Percentiles rank a stretch among this genome's conserved stretches.
Conservation (phyloP, 2,888 invertebrate genomes). For the Drosophila maculinotata region DNA sequence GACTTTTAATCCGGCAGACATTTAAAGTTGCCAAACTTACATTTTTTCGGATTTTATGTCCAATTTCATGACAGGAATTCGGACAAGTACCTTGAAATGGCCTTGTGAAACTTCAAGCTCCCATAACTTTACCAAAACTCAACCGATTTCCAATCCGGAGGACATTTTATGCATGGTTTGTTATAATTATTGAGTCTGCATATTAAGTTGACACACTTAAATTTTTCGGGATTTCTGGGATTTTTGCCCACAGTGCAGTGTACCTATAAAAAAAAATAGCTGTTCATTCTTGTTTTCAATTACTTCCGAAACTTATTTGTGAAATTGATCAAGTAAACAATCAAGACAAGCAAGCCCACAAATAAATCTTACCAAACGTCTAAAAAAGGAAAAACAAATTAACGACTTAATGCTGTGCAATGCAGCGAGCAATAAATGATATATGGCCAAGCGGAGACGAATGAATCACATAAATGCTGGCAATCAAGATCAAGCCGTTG, state of each 20-base stretch:
- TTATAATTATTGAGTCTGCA: no score
- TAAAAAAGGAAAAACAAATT: slow-evolving; percentile 19
- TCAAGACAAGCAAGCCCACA: slow-evolving; percentile 24
- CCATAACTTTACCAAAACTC: no score
- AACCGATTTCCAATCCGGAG: no score
- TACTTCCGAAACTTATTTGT: slow-evolving; percentile 35
- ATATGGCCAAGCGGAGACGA: slow-evolving; percentile 21
- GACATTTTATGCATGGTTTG: no score
- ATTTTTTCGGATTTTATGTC: no score
- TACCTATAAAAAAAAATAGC: slow-evolving; percentile 1
- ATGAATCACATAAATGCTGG: slow-evolving; percentile 45
- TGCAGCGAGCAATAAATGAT: neutral
- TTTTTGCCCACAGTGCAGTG: neutral
- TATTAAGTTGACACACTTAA: no score
- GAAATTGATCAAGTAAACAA: slow-evolving; percentile 27
- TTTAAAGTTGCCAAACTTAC: no score
- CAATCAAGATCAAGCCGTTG: slow-evolving; percentile 34
- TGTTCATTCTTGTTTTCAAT: slow-evolving; percentile 18
- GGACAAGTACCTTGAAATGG: no score
- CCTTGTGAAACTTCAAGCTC: no score
- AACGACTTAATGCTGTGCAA: slow-evolving; percentile 23
- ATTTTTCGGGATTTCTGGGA: no score
- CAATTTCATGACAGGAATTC: no score
- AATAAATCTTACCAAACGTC: slow-evolving; percentile 25
- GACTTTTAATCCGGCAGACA: no score